Base-by-base conservation (phyloP, 2,113 vertebrate genomes). In the Pygoscelis adeliae region DNA sequence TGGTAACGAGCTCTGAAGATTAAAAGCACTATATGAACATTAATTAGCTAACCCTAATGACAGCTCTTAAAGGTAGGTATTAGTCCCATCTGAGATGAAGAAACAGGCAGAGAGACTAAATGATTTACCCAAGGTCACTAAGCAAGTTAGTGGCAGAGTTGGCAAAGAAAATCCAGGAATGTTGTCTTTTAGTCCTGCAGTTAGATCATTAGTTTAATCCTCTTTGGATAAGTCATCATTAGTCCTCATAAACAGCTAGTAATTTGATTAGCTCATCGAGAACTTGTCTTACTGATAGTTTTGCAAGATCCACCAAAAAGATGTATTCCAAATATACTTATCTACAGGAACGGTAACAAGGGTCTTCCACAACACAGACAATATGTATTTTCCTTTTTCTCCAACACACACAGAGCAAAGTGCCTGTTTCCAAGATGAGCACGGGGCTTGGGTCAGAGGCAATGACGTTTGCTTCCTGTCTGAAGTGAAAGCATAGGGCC, bases 11-110 rank as follows among this genome's bases (percentile, higher is more conserved):
- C 46, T 82, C 63, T 94, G 50, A 81, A 65, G 50, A 92, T 93
- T 83, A 83, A 93, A 92, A 91, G 49, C 40, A 40, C 42, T 83
- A 61, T 18, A 56, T 40, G 32, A 78, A 84, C 9, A 15, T 91
- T 77, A 90, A 78, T 85, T 87, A 93, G 67, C 61, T 94, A 93
- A 91, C 80, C 49, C 55, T 83, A 87, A 70, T 69, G 62, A 87
- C 23, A 89, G 47, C 29, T 84, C 49, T 80, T 77, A 46, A 46
- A 87, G 61, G 40, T 66, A 92, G 65, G 69, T 72, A 82, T 91
- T 91, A 85, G 58, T 59, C 71, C 27, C 3, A 5, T 44, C 49
- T 26, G 61, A 93, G 53, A 87, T 53, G 49, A 85, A 84, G 91
- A 92, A 96, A 92, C 44, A 46, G 55, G 74, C 22, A 27, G 42